Conservation (phyloP, 2,888 invertebrate species). For the Caenorhabditis sp. region DNA sequence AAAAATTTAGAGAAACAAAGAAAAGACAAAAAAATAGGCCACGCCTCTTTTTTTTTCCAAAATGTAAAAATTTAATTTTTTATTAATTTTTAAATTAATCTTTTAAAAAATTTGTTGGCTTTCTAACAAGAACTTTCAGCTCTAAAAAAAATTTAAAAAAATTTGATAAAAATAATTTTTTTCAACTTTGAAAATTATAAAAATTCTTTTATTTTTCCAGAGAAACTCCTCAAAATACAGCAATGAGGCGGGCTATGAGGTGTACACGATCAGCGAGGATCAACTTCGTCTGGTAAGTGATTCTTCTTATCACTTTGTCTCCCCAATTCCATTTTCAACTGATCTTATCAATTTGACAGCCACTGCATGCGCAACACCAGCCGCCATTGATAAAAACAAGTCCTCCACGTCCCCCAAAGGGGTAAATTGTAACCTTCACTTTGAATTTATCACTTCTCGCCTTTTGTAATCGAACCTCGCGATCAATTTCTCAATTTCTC, state of each 20-base stretch:
- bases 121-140: neutral
- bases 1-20: too few species aligned
- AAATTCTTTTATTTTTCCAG: neutral
- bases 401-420: neutral
- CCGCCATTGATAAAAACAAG: slow-evolving; percentile 3
- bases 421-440: slow-evolving; percentile 34
- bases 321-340: too few species aligned
- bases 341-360: slow-evolving; percentile 4
- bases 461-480: too few species aligned
- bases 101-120: too few species aligned
- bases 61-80: too few species aligned
- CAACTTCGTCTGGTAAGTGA: slow-evolving; percentile 45
- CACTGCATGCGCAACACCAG: slow-evolving; percentile 5
- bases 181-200: neutral
- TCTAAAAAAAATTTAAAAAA: neutral
- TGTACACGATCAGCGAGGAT: slow-evolving; percentile 62
- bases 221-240: slow-evolving; percentile 32
- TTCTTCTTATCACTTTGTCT: neutral
- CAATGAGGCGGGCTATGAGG: slow-evolving; percentile 62
- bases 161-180: neutral
- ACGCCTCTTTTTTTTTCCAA: too few species aligned
- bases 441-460: slow-evolving; percentile 48
- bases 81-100: too few species aligned
- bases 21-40: too few species aligned
- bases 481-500: neutral